phyloP scores from a whole-genome alignment of 1,140 invertebrate genomes.

The Magallana ariakensis region DNA sequence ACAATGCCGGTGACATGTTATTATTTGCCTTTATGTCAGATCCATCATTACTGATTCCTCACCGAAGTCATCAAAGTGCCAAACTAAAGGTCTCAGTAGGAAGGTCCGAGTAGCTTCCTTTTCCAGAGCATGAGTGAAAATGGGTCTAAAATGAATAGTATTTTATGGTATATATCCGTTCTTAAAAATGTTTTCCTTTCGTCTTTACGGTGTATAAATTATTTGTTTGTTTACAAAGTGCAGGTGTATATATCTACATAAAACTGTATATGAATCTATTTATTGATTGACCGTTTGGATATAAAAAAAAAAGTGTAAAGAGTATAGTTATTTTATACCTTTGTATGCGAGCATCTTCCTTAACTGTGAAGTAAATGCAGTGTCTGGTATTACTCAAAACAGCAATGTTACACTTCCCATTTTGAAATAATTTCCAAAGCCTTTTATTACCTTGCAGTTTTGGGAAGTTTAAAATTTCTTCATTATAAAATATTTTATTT shows the following conservation, averaged over 20 bases:
- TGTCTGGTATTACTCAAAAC: too few species aligned
- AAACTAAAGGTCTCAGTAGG: not conserved
- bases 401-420: too few species aligned
- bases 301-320: too few species aligned
- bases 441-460: too few species aligned
- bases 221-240: not conserved
- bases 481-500: too few species aligned
- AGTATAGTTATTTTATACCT: too few species aligned
- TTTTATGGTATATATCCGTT: not conserved
- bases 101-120: not conserved
- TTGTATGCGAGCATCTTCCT: too few species aligned
- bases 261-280: too few species aligned
- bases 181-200: not conserved
- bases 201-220: not conserved
- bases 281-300: too few species aligned
- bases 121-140: not conserved
- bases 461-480: too few species aligned
- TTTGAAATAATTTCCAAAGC: too few species aligned
- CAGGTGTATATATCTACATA: not conserved
- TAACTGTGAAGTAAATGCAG: too few species aligned
- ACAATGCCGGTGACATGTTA: constrained; percentile 6
- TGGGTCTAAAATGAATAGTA: not conserved
- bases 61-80: constrained; percentile 32
- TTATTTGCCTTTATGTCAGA: constrained; percentile 31
- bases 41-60: constrained; percentile 25